Evolutionary conservation across 2,888 invertebrate species (phyloP).

Genomic region (Schizotus pectinicornis): DNA sequence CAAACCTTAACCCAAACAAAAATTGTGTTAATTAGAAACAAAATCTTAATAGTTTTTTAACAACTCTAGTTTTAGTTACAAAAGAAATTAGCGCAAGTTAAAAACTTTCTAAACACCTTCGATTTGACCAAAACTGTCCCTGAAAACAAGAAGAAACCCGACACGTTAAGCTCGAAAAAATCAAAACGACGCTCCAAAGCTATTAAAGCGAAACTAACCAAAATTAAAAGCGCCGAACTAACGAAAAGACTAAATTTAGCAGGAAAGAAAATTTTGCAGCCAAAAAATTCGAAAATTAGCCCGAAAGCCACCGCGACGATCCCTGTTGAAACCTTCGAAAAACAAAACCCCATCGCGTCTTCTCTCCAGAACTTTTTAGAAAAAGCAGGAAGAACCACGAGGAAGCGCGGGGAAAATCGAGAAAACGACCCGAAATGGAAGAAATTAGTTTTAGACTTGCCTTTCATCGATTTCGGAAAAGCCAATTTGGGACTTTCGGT

Average conservation of each 20-base stretch:
- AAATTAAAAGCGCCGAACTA: conserved; percentile 46
- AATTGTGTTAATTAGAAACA: too few relatives aligned
- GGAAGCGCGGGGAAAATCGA: neutral
- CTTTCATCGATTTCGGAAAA: conserved; percentile 30
- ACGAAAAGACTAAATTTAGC: conserved; percentile 33
- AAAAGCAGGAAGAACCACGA: neutral
- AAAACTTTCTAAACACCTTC: conserved; percentile 1
- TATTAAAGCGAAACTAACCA: conserved; percentile 45
- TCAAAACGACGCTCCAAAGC: conserved; percentile 46
- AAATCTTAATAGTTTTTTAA: neutral
- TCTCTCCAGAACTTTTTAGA: neutral
- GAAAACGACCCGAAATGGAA: conserved; percentile 38
- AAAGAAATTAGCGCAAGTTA: conserved; percentile 11
- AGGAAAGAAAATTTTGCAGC: conserved; percentile 8
- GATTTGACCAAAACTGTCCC: conserved; percentile 6
- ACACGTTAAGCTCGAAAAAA: conserved; percentile 37
- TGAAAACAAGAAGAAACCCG: conserved; percentile 12
- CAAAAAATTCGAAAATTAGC: neutral
- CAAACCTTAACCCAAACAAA: too few relatives aligned
- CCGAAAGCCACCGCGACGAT: neutral
- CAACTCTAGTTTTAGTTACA: neutral
- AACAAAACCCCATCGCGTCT: neutral
- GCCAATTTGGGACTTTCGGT: neutral
- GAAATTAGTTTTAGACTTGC: conserved; percentile 35
- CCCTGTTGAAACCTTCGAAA: neutral